phyloP scores from a whole-genome alignment of 2,888 invertebrate species.

The Nemotelus pantherinus region DNA sequence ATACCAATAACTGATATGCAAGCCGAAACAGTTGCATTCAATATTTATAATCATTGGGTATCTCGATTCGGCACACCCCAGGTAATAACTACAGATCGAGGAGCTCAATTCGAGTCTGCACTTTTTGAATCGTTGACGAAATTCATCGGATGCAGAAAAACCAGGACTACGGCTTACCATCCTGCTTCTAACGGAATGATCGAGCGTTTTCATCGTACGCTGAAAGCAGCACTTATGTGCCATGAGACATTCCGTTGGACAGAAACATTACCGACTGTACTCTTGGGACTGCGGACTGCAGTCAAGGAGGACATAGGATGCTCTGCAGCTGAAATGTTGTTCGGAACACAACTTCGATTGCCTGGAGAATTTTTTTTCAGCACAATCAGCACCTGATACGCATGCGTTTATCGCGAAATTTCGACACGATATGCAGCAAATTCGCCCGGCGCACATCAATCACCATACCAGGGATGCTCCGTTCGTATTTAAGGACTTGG shows the following conservation, averaged over 20 bases:
- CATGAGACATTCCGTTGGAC: conserved; percentile 8
- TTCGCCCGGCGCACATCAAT: conserved; percentile 45
- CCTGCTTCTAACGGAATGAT: conserved; percentile 43
- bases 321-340: conserved; percentile 6
- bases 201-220: conserved; percentile 1
- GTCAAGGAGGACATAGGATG: not conserved
- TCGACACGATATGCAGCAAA: conserved; percentile 14
- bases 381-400: no score
- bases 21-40: conserved; percentile 49
- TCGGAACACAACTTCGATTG: conserved; percentile 4
- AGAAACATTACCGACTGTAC: conserved; percentile 22
- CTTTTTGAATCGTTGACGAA: conserved; percentile 28
- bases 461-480: conserved; percentile 45
- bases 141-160: conserved; percentile 24
- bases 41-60: conserved; percentile 33
- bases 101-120: conserved; percentile 43
- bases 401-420: no score
- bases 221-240: conserved; percentile 22
- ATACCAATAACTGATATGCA: conserved; percentile 37
- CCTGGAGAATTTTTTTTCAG: conserved; percentile 47
- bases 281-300: conserved; percentile 12
- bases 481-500: conserved; percentile 46
- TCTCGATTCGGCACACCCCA: conserved; percentile 42
- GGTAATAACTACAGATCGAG: conserved; percentile 40
- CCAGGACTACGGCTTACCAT: conserved; percentile 42